Base-by-base conservation (phyloP, 2,113 vertebrate species). In the Actinemys pallida region DNA sequence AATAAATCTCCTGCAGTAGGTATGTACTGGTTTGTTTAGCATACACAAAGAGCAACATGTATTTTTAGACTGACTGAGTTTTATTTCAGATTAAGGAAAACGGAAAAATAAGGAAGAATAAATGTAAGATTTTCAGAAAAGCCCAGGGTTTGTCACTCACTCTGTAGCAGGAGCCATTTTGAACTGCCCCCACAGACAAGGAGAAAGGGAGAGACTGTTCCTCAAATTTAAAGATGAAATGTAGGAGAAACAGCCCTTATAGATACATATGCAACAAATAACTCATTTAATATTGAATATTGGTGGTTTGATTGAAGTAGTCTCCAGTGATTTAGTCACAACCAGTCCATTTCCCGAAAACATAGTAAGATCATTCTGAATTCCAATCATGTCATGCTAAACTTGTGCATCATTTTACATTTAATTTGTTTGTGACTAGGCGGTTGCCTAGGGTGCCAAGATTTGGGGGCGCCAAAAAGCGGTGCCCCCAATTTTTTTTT, bases 251-350 rank as follows among this genome's bases (percentile, higher is more conserved):
- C 57, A 59, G 57, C 1, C 14, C 0, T 24, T 47, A 16, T 6
- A 90, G 81, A 13, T 16, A 10, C 86, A 49, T 17, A 6, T 59
- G 45, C 42, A 25, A 35, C n/a, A 10, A 81, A 17, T 12, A 81
- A 3, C 62, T 80, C 1, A 0, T 0, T n/a, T 31, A 53, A 45
- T 45, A 39, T 49, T 12, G 45, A 76, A 19, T 2, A 1, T 0
- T 1, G 11, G 1, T 42, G 84, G 4, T 27, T 3, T 1, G 47
- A 27, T 0, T 82, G 52, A 59, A 62, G 83, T 9, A 50, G 19
- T 72, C 45, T 39, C 65, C n/a, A 72, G 65, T 19, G 16, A 57
- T 57, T 53, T 89, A 14, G 22, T 72, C 31, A 39, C 65, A 72
- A 22, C 65, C 35, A n/a, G 65, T 22, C 65, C 27, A 8, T 72